Conservation (phyloP, 2,797 vertebrate genomes). For the Iguana delicatissima region DNA sequence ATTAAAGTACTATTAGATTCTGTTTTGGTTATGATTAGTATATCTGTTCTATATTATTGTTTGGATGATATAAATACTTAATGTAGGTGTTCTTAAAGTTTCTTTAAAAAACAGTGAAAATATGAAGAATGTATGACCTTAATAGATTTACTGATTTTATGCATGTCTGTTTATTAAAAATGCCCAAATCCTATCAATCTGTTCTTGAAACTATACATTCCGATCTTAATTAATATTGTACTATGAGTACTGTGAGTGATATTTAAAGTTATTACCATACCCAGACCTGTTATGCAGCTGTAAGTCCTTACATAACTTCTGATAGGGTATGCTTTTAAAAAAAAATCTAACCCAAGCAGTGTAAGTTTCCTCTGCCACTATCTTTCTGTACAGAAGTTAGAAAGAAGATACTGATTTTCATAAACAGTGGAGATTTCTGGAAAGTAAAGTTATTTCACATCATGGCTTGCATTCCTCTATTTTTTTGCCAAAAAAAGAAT, state of each 20-base stretch:
- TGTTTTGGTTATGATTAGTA: conserved; percentile 49
- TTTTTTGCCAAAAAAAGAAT: not conserved
- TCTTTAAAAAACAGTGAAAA: not conserved
- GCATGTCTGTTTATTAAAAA: not conserved
- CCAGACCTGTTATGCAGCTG: not conserved
- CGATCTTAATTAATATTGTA: too few relatives aligned
- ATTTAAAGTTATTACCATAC: not conserved
- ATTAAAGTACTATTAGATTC: conserved; percentile 39
- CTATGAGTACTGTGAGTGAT: not conserved
- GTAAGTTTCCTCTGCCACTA: not conserved
- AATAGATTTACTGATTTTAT: not conserved
- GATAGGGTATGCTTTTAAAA: not conserved
- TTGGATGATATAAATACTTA: conserved; percentile 24
- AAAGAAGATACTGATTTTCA: not conserved
- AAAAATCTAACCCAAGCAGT: not conserved
- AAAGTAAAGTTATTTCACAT: conserved; percentile 33
- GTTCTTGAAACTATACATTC: not conserved
- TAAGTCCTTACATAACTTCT: not conserved
- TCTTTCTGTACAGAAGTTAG: not conserved
- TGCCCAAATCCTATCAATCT: not conserved
- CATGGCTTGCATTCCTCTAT: conserved; percentile 15
- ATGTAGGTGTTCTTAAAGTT: not conserved
- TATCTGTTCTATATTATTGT: conserved; percentile 29
- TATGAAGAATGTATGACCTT: not conserved
- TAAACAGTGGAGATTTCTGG: not conserved